Evolutionary conservation across 1,140 invertebrate species (phyloP).

Genomic region (Scaptodrosophila lebanonensis): DNA sequence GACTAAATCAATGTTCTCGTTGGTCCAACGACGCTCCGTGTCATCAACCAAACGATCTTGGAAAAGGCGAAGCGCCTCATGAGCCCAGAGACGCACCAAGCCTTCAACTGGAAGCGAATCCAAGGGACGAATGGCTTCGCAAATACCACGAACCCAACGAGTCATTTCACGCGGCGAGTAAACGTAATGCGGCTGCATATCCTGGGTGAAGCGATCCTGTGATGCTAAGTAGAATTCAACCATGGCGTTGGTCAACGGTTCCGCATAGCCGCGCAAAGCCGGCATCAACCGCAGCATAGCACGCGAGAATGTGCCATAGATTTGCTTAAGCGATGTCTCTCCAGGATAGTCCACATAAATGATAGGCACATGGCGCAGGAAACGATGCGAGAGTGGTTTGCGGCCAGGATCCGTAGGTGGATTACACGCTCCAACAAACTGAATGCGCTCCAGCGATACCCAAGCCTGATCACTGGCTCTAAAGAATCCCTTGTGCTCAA

Average conservation of each 20-base stretch:
- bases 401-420: slow-evolving; percentile 99
- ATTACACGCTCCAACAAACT: slow-evolving; percentile 99
- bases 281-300: slow-evolving; percentile 97
- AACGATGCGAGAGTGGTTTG: slow-evolving; percentile 96
- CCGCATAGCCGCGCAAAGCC: slow-evolving; percentile 92
- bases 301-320: slow-evolving; percentile 98
- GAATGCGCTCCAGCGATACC: slow-evolving; percentile 97
- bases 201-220: slow-evolving; percentile 98
- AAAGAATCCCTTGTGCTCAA: slow-evolving; percentile 96
- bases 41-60: slow-evolving; percentile 97
- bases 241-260: slow-evolving; percentile 98
- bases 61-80: slow-evolving; percentile 98
- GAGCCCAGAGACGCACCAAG: slow-evolving; percentile 97
- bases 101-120: slow-evolving; percentile 95
- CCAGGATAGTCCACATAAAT: slow-evolving; percentile 99
- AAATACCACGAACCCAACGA: slow-evolving; percentile 98
- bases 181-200: slow-evolving; percentile 99
- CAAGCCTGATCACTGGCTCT: slow-evolving; percentile 96
- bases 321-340: slow-evolving; percentile 97
- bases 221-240: slow-evolving; percentile 98
- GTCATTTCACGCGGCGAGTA: slow-evolving; percentile 99
- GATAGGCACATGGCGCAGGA: slow-evolving; percentile 96
- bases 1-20: slow-evolving; percentile 97
- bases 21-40: slow-evolving; percentile 96
- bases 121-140: slow-evolving; percentile 96